Conservation (phyloP, 2,113 vertebrate species). For the Erinaceus europaeus region DNA sequence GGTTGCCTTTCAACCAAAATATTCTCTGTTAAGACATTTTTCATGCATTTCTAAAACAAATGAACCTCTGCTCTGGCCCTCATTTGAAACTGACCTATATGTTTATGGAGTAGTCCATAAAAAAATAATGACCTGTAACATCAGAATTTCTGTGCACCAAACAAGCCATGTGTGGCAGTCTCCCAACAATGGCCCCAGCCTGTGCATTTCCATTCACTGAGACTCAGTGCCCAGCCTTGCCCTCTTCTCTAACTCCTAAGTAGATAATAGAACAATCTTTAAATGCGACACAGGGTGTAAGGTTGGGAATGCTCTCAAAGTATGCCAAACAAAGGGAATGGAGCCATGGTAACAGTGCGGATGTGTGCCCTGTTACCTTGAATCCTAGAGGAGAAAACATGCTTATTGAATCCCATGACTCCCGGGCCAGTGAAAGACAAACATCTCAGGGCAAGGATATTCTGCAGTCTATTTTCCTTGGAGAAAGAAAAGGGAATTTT, state of each 20-base stretch:
- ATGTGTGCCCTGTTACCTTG: constrained; percentile 52
- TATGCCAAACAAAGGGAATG: constrained; percentile 51
- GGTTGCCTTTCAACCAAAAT: constrained; percentile 25
- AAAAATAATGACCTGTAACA: constrained; percentile 39
- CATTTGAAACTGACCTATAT: not conserved
- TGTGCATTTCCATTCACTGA: constrained; percentile 41
- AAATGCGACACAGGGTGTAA: constrained; percentile 51
- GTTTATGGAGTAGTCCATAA: not conserved
- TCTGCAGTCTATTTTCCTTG: constrained; percentile 9
- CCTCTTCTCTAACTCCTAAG: constrained; percentile 54
- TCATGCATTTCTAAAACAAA: constrained; percentile 41
- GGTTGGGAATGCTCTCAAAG: constrained; percentile 53
- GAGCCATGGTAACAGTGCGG: constrained; percentile 67
- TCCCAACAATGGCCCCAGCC: constrained; percentile 4
- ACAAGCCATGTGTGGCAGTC: not conserved
- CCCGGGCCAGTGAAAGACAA: constrained; percentile 28
- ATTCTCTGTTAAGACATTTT: constrained; percentile 1
- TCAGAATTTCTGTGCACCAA: not conserved
- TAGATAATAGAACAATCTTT: constrained; percentile 63
- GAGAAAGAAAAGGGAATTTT: constrained; percentile 1
- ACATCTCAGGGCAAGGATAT: not conserved
- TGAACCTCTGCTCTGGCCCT: not conserved
- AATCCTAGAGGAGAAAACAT: constrained; percentile 58
- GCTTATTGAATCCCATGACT: constrained; percentile 58
- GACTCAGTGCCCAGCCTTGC: constrained; percentile 11